Evolutionary conservation across 2,888 invertebrate genomes (phyloP).

Genomic region (Pheosia tremula): DNA sequence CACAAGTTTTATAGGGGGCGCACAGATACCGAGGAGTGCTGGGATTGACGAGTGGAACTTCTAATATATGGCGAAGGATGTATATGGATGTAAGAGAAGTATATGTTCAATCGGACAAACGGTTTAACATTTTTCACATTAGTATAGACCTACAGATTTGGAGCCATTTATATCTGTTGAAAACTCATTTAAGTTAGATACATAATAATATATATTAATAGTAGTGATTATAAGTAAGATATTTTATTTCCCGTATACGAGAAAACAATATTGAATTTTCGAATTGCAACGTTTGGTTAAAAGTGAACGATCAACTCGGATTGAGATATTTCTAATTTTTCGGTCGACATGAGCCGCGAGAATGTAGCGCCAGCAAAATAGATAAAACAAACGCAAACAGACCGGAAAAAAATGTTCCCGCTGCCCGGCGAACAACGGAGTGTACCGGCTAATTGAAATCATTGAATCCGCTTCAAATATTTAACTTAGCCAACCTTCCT

Average conservation of each 20-base stretch:
- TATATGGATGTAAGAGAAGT: not conserved
- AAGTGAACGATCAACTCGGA: conserved; percentile 57
- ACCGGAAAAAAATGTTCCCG: conserved; percentile 52
- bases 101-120: too few species aligned
- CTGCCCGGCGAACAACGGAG: conserved; percentile 45
- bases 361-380: conserved; percentile 63
- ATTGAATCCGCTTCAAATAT: conserved; percentile 54
- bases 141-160: too few species aligned
- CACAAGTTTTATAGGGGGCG: conserved; percentile 52
- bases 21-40: conserved; percentile 32
- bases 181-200: too few species aligned
- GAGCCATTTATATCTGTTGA: too few species aligned
- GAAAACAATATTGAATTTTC: conserved; percentile 16
- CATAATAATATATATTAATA: too few species aligned
- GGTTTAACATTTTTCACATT: too few species aligned
- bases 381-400: conserved; percentile 68
- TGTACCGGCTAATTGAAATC: conserved; percentile 60
- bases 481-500: conserved; percentile 44
- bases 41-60: conserved; percentile 25
- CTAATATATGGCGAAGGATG: not conserved
- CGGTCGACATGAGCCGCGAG: conserved; percentile 66
- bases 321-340: conserved; percentile 79
- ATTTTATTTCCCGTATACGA: not conserved
- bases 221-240: too few species aligned
- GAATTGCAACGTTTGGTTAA: conserved; percentile 40